A percentile compares a stretch with the other conserved stretches of the same genome.
Conservation (phyloP, 2,888 invertebrate species). For the Monoplex corrugatus region DNA sequence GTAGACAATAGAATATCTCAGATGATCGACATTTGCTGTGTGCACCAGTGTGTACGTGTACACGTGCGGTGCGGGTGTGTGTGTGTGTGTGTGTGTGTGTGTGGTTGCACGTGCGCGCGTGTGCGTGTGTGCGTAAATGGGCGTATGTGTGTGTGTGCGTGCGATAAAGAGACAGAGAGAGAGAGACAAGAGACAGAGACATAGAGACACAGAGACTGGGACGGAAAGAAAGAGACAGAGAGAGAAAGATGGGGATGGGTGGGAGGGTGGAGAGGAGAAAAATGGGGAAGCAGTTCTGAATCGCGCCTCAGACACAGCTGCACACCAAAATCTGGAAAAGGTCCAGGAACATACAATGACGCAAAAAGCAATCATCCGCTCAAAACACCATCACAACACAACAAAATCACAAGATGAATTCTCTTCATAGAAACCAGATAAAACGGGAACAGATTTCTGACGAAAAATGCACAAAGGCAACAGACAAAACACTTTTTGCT, state of each 20-base stretch:
- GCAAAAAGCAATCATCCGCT: too few relatives aligned
- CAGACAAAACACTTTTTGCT: too few relatives aligned
- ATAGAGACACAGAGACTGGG: not conserved
- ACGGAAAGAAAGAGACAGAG: not conserved
- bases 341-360: too few relatives aligned
- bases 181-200: not conserved
- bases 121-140: constrained; percentile 4
- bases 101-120: constrained; percentile 1
- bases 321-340: too few relatives aligned
- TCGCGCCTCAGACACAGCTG: too few relatives aligned
- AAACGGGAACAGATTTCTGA: too few relatives aligned
- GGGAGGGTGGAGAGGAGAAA: not conserved
- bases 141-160: not conserved
- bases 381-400: too few relatives aligned
- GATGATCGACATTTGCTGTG: too few relatives aligned
- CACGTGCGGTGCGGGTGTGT: not conserved
- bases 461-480: too few relatives aligned
- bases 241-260: not conserved
- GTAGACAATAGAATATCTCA: too few relatives aligned
- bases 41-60: not conserved
- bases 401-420: too few relatives aligned
- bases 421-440: too few relatives aligned
- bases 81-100: constrained; percentile 9
- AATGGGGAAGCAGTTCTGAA: not conserved
- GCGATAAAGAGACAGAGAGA: not conserved